Percentiles rank a stretch among this genome's conserved stretches.
Evolutionary conservation across 2,888 invertebrate species (phyloP).

Genomic region (Hedya salicella): DNA sequence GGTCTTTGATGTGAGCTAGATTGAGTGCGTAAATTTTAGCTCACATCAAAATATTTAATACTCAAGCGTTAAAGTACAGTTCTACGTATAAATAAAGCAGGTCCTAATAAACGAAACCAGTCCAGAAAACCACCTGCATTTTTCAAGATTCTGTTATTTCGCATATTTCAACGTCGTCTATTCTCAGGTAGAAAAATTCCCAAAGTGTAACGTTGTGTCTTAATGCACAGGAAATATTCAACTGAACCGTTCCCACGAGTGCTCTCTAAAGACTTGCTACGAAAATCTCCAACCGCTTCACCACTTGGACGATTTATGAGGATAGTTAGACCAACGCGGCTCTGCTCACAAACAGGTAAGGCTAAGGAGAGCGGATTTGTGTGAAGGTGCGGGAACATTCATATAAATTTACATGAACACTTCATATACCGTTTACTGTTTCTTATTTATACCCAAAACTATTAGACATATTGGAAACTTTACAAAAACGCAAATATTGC

Average conservation of each 20-base stretch:
- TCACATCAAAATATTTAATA: no score
- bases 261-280: conserved; percentile 66
- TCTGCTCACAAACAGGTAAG: conserved; percentile 62
- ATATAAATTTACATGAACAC: neutral
- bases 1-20: conserved; percentile 1
- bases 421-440: neutral
- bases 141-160: conserved; percentile 24
- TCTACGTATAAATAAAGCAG: neutral
- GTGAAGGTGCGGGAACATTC: conserved; percentile 9
- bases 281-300: conserved; percentile 67
- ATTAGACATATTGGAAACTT: no score
- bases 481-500: no score
- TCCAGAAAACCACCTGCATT: conserved; percentile 21
- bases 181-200: conserved; percentile 33
- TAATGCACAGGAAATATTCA: conserved; percentile 70
- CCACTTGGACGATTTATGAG: conserved; percentile 72
- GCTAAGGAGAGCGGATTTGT: conserved; percentile 22
- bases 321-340: conserved; percentile 70
- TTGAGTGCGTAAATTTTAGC: no score
- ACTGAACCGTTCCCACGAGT: conserved; percentile 64
- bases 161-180: conserved; percentile 26
- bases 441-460: no score
- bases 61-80: no score
- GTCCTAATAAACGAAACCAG: neutral
- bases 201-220: conserved; percentile 48